Base-by-base conservation (phyloP, 2,888 invertebrate genomes). In the Pemphredon lugubris region DNA sequence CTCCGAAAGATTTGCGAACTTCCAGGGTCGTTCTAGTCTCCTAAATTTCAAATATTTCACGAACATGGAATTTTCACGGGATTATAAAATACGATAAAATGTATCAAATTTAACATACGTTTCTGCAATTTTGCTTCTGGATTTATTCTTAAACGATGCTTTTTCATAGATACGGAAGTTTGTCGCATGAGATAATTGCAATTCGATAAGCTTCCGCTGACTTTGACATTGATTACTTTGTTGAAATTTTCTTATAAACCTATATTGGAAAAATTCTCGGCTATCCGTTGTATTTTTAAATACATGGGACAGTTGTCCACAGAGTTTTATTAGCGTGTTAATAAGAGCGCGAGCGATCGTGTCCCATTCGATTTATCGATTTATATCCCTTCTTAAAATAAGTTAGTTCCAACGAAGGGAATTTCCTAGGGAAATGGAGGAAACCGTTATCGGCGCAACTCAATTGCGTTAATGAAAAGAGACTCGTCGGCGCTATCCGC, bases 401-500 rank as follows among this genome's bases (percentile, higher is more conserved):
- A 16, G 45, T 1, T 13, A 14, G 1, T 20, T 30, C 14, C 14
- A 21, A 21, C 26, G 14, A 16, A 13, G 6, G 6, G 47, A 47
- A 47, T 21, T 39, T 54, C 42, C 37, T 7, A 11, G 34, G n/a
- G 47, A 48, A 39, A 30, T 20, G 37, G 7, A 23, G 21, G 16
- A n/a, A 39, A 39, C n/a, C 30, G 20, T 42, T 54, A 48, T 30
- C 26, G 50, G 16, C 11, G 21, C 39, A 42, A 55, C 21, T 64
- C 23, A 26, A 37, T 53, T 48, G 45, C 50, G 47, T 73, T 57
- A 60, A 16, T 16, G 47, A 59, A 32, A 65, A 53, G 66, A 53
- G 63, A 54, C 42, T 54, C 60, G 72, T 65, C 47, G 59, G 14
- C 40, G 30, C 26, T 61, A 72, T 72, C 72, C 14, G 5, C 13